Base-by-base conservation (phyloP, 2,888 invertebrate species). In the Eupithecia vulgata region DNA sequence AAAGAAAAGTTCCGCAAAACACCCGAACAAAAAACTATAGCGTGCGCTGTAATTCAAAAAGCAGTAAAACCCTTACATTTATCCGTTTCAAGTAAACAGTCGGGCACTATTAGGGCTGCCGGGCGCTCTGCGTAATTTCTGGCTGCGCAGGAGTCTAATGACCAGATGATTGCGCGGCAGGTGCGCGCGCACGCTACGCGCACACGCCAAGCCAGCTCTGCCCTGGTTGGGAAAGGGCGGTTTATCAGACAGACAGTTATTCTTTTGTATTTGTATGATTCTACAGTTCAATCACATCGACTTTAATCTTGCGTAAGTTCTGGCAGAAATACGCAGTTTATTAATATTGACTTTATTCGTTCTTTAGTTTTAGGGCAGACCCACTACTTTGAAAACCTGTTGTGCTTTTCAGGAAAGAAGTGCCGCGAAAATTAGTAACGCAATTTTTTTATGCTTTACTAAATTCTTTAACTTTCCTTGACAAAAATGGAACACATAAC, bases 161-260 rank as follows among this genome's bases (percentile, higher is more conserved):
- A 68, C 88, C 90, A 85, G 88, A 89, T 92, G 90, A 93, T 93
- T 89, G 89, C 79, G 82, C 81, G 83, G 91, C 93, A 92, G 92
- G 91, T 92, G 92, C 89, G 84, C 84, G 82, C 81, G 83, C 91
- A 91, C 91, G 91, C 90, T 84, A 89, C 80, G 84, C 87, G 92
- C 91, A 89, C 92, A 92, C 90, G 91, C 90, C 91, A 89, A 87
- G 83, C 83, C 82, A 37, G 52, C 48, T 59, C 57, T 71, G 42
- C 42, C 30, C 65, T 65, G 40, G n/a, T n/a, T n/a, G 64, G n/a
- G n/a, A 35, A 61, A 61, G 48, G 48, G 48, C 21, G 48, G 48
- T 52, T 10, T 52, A 10, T 5, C 57, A 25, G 21, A 21, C 52
- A 21, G 21, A 57, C 57, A 57, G 57, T 25, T 57, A 57, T 57